Percentiles rank a stretch among this genome's conserved stretches.
phyloP scores from a whole-genome alignment of 2,888 invertebrate species.

The Cantharis rufa region DNA sequence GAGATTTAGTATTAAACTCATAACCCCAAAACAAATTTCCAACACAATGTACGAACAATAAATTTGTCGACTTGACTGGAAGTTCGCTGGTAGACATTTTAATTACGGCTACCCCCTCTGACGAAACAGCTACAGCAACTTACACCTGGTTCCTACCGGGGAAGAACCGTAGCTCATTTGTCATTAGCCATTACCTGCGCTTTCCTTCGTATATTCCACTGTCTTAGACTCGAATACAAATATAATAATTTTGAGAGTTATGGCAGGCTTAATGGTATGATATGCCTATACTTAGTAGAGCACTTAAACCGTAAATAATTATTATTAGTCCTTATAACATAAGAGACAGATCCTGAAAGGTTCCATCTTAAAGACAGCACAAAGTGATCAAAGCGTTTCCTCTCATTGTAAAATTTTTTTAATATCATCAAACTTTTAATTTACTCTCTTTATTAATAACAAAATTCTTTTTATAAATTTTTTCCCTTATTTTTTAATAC shows the following conservation, averaged over 20 bases:
- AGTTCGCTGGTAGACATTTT: constrained; percentile 53
- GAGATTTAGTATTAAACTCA: constrained; percentile 42
- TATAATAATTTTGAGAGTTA: constrained; percentile 14
- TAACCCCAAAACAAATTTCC: constrained; percentile 53
- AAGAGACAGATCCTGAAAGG: constrained; percentile 10
- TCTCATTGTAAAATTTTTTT: neutral
- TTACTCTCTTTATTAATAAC: neutral
- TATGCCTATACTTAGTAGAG: neutral
- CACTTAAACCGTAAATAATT: constrained; percentile 12
- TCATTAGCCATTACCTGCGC: constrained; percentile 32
- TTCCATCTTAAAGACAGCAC: neutral
- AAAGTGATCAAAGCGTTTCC: neutral
- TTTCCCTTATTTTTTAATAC: constrained; percentile 16
- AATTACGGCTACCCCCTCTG: constrained; percentile 49
- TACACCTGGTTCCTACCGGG: constrained; percentile 35
- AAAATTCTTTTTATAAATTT: constrained; percentile 11
- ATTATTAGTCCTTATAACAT: constrained; percentile 8
- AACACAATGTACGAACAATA: constrained; percentile 51
- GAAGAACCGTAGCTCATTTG: constrained; percentile 29
- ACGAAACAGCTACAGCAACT: constrained; percentile 36
- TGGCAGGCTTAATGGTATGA: constrained; percentile 8
- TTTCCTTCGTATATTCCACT: constrained; percentile 13
- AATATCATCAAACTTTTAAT: neutral
- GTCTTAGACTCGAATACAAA: constrained; percentile 16
- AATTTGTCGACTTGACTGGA: constrained; percentile 53